These are phyloP conservation scores for Sander lucioperca DNA, from an alignment of 2,113 vertebrate species.

Conservation along the genomic window DNA sequence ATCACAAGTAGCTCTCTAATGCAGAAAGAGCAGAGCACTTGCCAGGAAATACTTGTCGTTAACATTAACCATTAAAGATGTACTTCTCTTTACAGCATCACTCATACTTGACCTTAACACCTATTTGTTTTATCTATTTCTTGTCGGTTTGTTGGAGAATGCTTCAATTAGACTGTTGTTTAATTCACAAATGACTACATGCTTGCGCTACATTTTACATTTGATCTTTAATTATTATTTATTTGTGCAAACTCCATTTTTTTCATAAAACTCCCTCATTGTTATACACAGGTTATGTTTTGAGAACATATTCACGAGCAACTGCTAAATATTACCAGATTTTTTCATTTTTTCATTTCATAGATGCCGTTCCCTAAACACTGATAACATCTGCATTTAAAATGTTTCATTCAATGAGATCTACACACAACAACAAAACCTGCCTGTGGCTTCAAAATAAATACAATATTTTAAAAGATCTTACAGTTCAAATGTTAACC, in stretches of 20 bases:
- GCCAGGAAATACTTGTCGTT: slow-evolving; percentile 56
- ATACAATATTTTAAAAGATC: slow-evolving; percentile 1
- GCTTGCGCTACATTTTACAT: slow-evolving; percentile 17
- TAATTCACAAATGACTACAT: slow-evolving; percentile 47
- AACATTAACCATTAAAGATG: slow-evolving; percentile 65
- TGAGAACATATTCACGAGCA: not conserved
- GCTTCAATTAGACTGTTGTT: slow-evolving; percentile 57
- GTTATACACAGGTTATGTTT: not conserved
- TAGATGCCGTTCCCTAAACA: not conserved
- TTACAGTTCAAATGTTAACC: not conserved
- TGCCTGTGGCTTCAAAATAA: not conserved
- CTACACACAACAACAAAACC: not conserved
- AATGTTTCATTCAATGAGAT: not conserved
- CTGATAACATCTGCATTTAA: not conserved
- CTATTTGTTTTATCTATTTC: slow-evolving; percentile 61
- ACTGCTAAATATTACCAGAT: not conserved
- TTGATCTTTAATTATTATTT: slow-evolving; percentile 46
- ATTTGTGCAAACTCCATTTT: not conserved
- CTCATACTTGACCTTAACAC: slow-evolving; percentile 67
- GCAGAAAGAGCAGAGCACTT: slow-evolving; percentile 51
- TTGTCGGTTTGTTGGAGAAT: slow-evolving; percentile 48
- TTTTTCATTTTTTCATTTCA: not conserved
- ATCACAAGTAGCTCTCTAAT: slow-evolving; percentile 67
- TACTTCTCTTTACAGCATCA: slow-evolving; percentile 39
- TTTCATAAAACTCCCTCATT: not conserved